These are phyloP conservation scores for Drosophila aff. DNA, from an alignment of 1,140 invertebrate species.

Conservation along the genomic window DNA sequence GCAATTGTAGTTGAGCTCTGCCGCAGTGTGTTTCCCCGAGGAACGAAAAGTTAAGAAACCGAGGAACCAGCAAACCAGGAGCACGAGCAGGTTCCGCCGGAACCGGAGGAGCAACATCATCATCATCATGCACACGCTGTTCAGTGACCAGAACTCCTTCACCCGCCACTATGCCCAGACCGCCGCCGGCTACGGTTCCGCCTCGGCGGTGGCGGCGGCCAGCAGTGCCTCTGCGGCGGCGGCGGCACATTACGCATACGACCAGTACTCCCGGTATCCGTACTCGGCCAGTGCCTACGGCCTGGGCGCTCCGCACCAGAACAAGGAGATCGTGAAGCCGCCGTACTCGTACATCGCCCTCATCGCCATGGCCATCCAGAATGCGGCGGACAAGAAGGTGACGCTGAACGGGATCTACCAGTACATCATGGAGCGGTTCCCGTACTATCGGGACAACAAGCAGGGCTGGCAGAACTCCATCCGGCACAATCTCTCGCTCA, in stretches of 20 bases:
- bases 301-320: conserved; percentile 89
- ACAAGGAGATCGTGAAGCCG: conserved; percentile 97
- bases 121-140: conserved; percentile 92
- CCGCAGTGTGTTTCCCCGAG: conserved; percentile 28
- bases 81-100: conserved; percentile 21
- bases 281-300: conserved; percentile 87
- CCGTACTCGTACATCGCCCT: conserved; percentile 99
- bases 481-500: conserved; percentile 97
- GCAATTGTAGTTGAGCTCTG: conserved; percentile 14
- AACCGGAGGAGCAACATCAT: conserved; percentile 11
- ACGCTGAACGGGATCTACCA: conserved; percentile 99
- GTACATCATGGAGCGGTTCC: conserved; percentile 99
- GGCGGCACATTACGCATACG: conserved; percentile 86
- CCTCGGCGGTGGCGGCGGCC: conserved; percentile 85
- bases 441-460: conserved; percentile 98
- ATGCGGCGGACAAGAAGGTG: conserved; percentile 96
- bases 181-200: conserved; percentile 86
- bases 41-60: conserved; percentile 26
- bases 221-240: conserved; percentile 85
- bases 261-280: conserved; percentile 90
- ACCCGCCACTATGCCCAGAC: conserved; percentile 86
- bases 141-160: conserved; percentile 93
- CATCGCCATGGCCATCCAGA: conserved; percentile 99
- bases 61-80: background rate
- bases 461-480: conserved; percentile 98